phyloP scores from a whole-genome alignment of 53 echinoderm and acorn worm genomes.

The Temnopleurus reevesii region DNA sequence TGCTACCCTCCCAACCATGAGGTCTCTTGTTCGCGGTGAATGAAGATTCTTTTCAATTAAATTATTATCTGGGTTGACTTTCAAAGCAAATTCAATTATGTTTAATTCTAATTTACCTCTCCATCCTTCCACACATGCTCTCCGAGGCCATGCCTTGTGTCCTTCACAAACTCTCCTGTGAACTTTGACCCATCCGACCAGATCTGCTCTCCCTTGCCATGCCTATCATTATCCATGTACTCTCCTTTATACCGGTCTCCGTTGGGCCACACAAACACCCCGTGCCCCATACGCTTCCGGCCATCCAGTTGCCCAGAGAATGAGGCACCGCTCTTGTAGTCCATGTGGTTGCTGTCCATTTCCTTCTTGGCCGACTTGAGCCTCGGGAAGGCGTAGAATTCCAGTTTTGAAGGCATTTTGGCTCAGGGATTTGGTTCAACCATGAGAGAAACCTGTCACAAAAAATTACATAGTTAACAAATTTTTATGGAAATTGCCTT shows the following conservation, averaged over 20 bases:
- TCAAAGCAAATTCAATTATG: not conserved
- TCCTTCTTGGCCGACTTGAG: slow-evolving; percentile 90
- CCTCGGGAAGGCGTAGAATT: slow-evolving; percentile 83
- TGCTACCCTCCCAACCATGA: no score
- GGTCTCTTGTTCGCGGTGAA: no score
- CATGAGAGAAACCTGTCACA: not conserved
- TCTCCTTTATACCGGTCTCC: slow-evolving; percentile 91
- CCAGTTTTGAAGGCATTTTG: slow-evolving; percentile 84
- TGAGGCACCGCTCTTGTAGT: slow-evolving; percentile 91
- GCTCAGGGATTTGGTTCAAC: not conserved
- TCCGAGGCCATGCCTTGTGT: slow-evolving; percentile 90
- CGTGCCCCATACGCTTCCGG: slow-evolving; percentile 76
- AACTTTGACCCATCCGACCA: slow-evolving; percentile 93
- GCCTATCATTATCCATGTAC: slow-evolving; percentile 81
- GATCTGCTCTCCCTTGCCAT: slow-evolving; percentile 87
- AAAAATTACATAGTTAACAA: no score
- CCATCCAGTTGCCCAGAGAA: slow-evolving; percentile 87
- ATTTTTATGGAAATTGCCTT: no score
- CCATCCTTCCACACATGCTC: slow-evolving; percentile 90
- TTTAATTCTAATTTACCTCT: slow-evolving; percentile 66
- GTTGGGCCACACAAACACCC: slow-evolving; percentile 91
- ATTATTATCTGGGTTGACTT: no score
- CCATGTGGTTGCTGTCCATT: slow-evolving; percentile 63
- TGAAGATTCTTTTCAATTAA: no score
- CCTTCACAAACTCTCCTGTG: slow-evolving; percentile 79